Percentiles rank a stretch among this genome's conserved stretches.
Evolutionary conservation across 1,140 invertebrate species (phyloP).

Genomic region (Oncopeltus fasciatus): DNA sequence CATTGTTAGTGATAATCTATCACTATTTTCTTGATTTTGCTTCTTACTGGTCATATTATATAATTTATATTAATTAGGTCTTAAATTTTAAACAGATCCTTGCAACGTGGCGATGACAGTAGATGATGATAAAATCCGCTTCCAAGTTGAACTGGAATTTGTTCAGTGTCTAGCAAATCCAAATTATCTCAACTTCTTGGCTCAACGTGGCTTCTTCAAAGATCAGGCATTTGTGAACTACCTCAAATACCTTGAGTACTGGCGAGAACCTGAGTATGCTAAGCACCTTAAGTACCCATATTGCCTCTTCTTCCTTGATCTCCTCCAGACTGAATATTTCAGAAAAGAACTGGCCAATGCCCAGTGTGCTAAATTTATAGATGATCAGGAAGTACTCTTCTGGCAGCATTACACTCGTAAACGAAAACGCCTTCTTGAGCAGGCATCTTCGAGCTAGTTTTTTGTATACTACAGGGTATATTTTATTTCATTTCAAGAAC

Average conservation of each 20-base stretch:
- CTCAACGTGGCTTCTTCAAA: conserved; percentile 92
- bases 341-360: conserved; percentile 86
- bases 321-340: conserved; percentile 96
- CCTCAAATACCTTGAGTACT: conserved; percentile 91
- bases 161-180: conserved; percentile 97
- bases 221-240: conserved; percentile 90
- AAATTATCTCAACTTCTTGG: conserved; percentile 96
- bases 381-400: conserved; percentile 90
- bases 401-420: conserved; percentile 96
- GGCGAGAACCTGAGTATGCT: conserved; percentile 95
- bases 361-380: conserved; percentile 94
- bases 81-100: too few species aligned
- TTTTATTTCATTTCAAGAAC: too few species aligned
- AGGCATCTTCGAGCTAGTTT: conserved; percentile 10
- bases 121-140: conserved; percentile 40
- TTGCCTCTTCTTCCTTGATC: conserved; percentile 89
- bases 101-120: neutral
- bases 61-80: too few species aligned
- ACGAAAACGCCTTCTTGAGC: conserved; percentile 55
- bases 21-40: too few species aligned
- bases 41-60: too few species aligned
- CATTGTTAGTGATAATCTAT: too few species aligned
- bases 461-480: neutral
- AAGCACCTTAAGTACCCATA: conserved; percentile 89
- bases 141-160: conserved; percentile 96